Evolutionary conservation across 2,888 invertebrate genomes (phyloP).

Genomic region (Napeogenes inachia): DNA sequence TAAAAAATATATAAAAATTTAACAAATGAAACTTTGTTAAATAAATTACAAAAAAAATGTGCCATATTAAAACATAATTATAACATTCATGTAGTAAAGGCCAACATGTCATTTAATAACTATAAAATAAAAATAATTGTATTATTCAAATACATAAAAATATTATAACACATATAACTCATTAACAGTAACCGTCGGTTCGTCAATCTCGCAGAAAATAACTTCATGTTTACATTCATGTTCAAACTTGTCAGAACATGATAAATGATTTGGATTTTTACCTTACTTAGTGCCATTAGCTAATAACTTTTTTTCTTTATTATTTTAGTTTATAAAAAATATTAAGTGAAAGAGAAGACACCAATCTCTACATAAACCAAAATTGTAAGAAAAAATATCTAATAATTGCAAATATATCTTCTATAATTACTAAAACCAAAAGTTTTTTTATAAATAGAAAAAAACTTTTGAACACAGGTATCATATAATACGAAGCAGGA

Average conservation of each 20-base stretch:
- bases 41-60: no score
- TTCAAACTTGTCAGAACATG: slow-evolving; percentile 30
- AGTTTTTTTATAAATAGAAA: not conserved
- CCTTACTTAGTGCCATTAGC: not conserved
- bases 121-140: not conserved
- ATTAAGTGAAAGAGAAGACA: no score
- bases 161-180: slow-evolving; percentile 32
- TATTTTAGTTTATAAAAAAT: no score
- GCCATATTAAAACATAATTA: not conserved
- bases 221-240: slow-evolving; percentile 49
- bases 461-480: not conserved
- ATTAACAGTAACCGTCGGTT: slow-evolving; percentile 43
- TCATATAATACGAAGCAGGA: slow-evolving; percentile 30
- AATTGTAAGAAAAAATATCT: not conserved
- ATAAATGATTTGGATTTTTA: slow-evolving; percentile 5
- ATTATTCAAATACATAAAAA: no score
- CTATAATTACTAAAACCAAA: not conserved
- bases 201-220: slow-evolving; percentile 61
- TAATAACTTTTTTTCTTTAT: not conserved
- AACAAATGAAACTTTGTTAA: no score
- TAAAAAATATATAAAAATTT: no score
- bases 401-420: not conserved
- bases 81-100: slow-evolving; percentile 1
- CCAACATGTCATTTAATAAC: slow-evolving; percentile 7
- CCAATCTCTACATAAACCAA: no score